A percentile compares a stretch with the other conserved stretches of the same genome.
Evolutionary conservation across 2,888 invertebrate genomes (phyloP).

Genomic region (Andrena flavipes): DNA sequence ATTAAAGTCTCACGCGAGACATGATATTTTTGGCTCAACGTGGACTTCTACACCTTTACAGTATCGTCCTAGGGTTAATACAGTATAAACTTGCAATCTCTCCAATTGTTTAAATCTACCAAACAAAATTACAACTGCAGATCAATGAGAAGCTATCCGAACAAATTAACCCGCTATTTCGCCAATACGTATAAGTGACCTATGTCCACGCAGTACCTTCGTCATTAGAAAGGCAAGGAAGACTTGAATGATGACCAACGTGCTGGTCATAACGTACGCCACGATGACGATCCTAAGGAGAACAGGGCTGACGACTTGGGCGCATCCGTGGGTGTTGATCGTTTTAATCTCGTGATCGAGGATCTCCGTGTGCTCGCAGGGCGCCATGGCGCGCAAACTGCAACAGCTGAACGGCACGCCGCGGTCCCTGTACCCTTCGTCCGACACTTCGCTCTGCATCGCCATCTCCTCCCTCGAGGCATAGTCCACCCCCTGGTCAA

Average conservation of each 20-base stretch:
- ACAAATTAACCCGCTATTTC: no score
- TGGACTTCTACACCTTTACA: no score
- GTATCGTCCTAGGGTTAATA: no score
- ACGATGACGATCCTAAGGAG: slow-evolving; percentile 75
- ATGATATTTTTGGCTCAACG: no score
- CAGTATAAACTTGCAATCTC: no score
- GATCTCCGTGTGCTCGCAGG: slow-evolving; percentile 77
- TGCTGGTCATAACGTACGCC: slow-evolving; percentile 78
- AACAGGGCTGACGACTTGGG: slow-evolving; percentile 70
- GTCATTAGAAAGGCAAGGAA: slow-evolving; percentile 71
- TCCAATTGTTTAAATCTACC: no score
- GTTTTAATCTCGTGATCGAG: slow-evolving; percentile 67
- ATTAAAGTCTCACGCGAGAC: no score
- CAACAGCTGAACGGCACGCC: slow-evolving; percentile 82
- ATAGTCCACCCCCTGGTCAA: slow-evolving; percentile 69
- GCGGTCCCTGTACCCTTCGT: slow-evolving; percentile 67
- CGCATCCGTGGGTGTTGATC: slow-evolving; percentile 78
- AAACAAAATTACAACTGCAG: no score
- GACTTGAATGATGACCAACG: slow-evolving; percentile 75
- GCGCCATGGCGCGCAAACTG: slow-evolving; percentile 64
- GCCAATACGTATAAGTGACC: neutral
- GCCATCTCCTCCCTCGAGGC: slow-evolving; percentile 73
- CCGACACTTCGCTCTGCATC: slow-evolving; percentile 66
- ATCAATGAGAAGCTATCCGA: no score
- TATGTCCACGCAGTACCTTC: slow-evolving; percentile 60